A percentile compares a stretch with the other conserved stretches of the same genome.
Evolutionary conservation across 2,113 vertebrate genomes (phyloP).

Genomic region (Empidonax alnorum): DNA sequence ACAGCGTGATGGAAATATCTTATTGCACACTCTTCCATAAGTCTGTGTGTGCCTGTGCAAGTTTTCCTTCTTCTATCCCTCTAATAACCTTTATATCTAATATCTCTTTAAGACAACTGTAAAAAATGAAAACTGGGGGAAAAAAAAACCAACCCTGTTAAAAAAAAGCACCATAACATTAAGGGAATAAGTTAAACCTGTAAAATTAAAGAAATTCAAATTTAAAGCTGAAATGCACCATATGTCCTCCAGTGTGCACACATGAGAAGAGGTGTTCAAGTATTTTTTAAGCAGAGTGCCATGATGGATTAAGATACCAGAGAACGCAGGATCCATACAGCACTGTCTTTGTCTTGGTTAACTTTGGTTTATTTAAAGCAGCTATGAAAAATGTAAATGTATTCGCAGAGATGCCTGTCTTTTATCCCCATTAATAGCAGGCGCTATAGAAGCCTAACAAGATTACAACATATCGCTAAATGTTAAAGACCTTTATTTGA

Average conservation of each 20-base stretch:
- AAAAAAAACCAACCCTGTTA: constrained; percentile 55
- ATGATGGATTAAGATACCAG: not conserved
- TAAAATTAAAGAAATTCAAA: constrained; percentile 71
- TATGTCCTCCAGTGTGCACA: constrained; percentile 67
- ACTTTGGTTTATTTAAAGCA: not conserved
- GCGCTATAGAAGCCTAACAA: not conserved
- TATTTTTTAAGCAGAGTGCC: constrained; percentile 38
- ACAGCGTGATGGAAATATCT: constrained; percentile 57
- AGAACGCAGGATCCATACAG: constrained; percentile 15
- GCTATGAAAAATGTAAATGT: not conserved
- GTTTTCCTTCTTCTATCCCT: constrained; percentile 35
- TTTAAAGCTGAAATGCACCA: constrained; percentile 73
- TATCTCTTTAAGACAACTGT: constrained; percentile 53
- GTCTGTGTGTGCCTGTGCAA: constrained; percentile 23
- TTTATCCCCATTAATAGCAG: constrained; percentile 23
- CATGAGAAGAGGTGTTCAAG: constrained; percentile 47
- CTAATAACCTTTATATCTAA: constrained; percentile 47
- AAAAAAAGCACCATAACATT: constrained; percentile 22
- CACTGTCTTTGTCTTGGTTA: not conserved
- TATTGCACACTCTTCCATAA: constrained; percentile 60
- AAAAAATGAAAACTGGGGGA: constrained; percentile 64
- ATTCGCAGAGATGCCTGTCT: not conserved
- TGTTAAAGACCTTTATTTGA: not conserved
- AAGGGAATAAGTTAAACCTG: constrained; percentile 71
- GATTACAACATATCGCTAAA: constrained; percentile 4